A percentile compares a stretch with the other conserved stretches of the same genome.
These are phyloP conservation scores for Sebastes minor DNA, from an alignment of 2,797 vertebrate species.

Conservation along the genomic window DNA sequence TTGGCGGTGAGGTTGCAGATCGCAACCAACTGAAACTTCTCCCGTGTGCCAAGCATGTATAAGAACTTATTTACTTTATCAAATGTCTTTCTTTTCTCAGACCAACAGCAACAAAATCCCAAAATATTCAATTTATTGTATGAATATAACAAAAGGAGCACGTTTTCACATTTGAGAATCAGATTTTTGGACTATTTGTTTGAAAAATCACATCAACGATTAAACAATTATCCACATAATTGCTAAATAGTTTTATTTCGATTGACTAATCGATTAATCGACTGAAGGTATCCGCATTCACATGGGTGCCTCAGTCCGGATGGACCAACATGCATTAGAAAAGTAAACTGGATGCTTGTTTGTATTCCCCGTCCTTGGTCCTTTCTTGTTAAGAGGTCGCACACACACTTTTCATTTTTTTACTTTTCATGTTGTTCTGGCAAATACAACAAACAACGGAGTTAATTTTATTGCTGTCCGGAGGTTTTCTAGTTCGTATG, in stretches of 20 bases:
- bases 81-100: background rate
- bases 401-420: background rate
- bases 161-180: background rate
- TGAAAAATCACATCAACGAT: background rate
- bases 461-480: background rate
- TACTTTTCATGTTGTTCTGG: background rate
- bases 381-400: too few species aligned
- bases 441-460: background rate
- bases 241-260: background rate
- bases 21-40: too few species aligned
- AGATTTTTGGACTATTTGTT: background rate
- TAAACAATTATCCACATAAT: background rate
- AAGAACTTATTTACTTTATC: background rate
- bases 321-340: background rate
- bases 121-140: background rate
- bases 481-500: background rate
- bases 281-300: background rate
- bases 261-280: background rate
- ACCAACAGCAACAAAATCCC: background rate
- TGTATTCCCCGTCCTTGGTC: background rate
- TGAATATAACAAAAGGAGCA: background rate
- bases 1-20: too few species aligned
- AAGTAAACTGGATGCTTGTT: background rate
- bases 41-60: fast-evolving
- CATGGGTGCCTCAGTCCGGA: background rate